Evolutionary conservation across 1,140 invertebrate species (phyloP).

Genomic region (Bombus soroeensis): DNA sequence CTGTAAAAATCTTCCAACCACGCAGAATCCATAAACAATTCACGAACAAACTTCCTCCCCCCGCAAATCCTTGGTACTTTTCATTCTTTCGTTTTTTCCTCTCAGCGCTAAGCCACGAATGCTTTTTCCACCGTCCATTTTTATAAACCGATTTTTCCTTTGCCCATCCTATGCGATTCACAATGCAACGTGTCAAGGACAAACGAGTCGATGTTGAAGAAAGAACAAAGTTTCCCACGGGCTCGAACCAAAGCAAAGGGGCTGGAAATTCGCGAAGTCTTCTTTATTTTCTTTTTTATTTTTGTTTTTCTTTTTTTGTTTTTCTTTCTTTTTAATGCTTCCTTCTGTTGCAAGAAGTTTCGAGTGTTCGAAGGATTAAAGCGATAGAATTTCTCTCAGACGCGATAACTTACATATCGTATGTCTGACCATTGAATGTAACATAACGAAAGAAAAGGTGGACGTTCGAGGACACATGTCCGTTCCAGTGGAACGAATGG

Average conservation of each 20-base stretch:
- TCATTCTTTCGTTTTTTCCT: background rate
- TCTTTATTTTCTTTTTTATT: background rate
- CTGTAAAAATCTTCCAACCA: background rate
- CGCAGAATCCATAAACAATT: slow-evolving; percentile 19
- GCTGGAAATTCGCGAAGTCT: background rate
- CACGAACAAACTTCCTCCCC: background rate
- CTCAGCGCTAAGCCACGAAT: background rate
- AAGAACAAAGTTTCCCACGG: background rate
- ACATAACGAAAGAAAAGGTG: background rate
- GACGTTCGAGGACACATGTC: background rate
- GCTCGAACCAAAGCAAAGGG: background rate
- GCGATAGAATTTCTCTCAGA: background rate
- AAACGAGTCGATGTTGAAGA: background rate
- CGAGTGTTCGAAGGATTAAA: background rate
- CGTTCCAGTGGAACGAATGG: background rate
- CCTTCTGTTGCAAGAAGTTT: background rate
- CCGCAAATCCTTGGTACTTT: background rate
- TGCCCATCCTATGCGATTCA: background rate
- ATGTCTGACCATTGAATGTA: background rate
- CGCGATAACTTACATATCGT: background rate
- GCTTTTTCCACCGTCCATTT: background rate
- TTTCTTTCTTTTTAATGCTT: background rate
- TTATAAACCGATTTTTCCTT: slow-evolving; percentile 23
- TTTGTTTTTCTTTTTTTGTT: background rate
- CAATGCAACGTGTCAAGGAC: slow-evolving; percentile 18